Conservation (phyloP, 2,113 vertebrate genomes). For the Scomber scombrus region DNA sequence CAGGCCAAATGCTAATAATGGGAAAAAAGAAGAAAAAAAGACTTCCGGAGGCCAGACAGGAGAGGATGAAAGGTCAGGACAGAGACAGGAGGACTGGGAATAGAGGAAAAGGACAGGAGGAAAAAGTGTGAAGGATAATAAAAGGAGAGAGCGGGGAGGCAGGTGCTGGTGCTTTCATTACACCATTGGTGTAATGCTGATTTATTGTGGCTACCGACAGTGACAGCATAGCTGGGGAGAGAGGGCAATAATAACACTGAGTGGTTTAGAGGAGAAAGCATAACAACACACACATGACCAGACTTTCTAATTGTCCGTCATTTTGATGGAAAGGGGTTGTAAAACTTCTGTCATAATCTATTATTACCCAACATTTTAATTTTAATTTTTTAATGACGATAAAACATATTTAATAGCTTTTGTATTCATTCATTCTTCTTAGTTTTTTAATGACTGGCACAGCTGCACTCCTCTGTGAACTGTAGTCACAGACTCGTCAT, state of each 20-base stretch:
- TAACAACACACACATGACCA: conserved; percentile 10
- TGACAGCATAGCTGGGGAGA: conserved; percentile 26
- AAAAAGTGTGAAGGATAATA: conserved; percentile 59
- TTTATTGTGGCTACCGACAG: conserved; percentile 59
- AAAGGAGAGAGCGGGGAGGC: conserved; percentile 14
- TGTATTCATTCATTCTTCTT: too few species aligned
- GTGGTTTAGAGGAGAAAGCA: conserved; percentile 61
- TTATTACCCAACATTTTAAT: too few species aligned
- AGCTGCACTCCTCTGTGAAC: too few species aligned
- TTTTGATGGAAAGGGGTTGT: too few species aligned
- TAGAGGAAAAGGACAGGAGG: conserved; percentile 19
- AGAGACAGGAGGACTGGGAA: conserved; percentile 15
- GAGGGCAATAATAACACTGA: conserved; percentile 61
- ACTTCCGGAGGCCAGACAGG: background rate
- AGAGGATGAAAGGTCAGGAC: conserved; percentile 24
- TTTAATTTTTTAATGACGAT: too few species aligned
- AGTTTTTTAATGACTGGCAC: too few species aligned
- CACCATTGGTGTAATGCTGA: conserved; percentile 34
- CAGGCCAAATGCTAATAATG: conserved; percentile 3
- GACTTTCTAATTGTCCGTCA: too few species aligned
- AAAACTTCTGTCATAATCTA: too few species aligned
- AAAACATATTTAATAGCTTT: too few species aligned
- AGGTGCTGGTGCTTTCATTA: conserved; percentile 36
- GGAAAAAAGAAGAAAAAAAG: too few species aligned
- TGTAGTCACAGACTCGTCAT: too few species aligned